phyloP scores from a whole-genome alignment of 2,888 invertebrate species.

The Diaperis boleti region DNA sequence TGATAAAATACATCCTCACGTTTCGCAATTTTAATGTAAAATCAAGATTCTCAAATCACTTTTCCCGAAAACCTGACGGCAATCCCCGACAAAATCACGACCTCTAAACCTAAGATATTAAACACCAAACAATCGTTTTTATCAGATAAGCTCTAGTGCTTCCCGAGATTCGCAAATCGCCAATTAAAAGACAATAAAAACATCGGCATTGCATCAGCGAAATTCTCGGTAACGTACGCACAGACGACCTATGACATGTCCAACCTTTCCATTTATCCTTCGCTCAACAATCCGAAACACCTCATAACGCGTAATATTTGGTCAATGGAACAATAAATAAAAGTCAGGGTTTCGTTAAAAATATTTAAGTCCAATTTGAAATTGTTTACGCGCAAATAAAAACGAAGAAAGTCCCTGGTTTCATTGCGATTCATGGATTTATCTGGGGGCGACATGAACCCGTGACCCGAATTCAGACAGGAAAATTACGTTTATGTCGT shows the following conservation, averaged over 20 bases:
- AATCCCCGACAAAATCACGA: conserved; percentile 16
- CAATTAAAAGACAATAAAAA: conserved; percentile 21
- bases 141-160: conserved; percentile 4
- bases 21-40: too few relatives aligned
- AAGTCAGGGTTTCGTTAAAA: conserved; percentile 40
- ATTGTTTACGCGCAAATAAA: conserved; percentile 10
- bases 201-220: too few relatives aligned
- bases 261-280: conserved; percentile 36
- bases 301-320: conserved; percentile 26
- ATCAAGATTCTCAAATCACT: neutral
- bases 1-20: too few relatives aligned
- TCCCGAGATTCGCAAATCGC: neutral
- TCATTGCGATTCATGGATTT: conserved; percentile 13
- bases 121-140: conserved; percentile 10
- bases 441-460: conserved; percentile 4
- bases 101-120: neutral
- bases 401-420: conserved; percentile 1
- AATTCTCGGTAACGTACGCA: too few relatives aligned
- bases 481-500: too few relatives aligned
- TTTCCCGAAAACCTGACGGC: conserved; percentile 3
- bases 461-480: conserved; percentile 2
- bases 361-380: conserved; percentile 12
- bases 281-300: conserved; percentile 31
- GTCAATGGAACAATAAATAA: conserved; percentile 39
- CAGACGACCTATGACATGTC: conserved; percentile 37